phyloP scores from a whole-genome alignment of 1,140 invertebrate genomes.

The Cataglyphis hispanica region DNA sequence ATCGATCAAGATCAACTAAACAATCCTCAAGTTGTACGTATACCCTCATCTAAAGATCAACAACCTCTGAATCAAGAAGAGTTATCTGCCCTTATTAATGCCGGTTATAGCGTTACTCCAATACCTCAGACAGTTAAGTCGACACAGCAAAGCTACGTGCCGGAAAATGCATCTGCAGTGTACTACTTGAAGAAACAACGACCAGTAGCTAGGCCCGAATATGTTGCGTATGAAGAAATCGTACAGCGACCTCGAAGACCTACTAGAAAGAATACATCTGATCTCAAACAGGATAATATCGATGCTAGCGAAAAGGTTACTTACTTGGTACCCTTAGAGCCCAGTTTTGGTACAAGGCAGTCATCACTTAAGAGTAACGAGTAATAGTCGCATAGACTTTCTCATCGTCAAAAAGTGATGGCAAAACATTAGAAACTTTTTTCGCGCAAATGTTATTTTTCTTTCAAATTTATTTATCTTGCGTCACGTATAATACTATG shows the following conservation, averaged over 20 bases:
- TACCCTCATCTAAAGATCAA: slow-evolving; percentile 75
- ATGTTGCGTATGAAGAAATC: slow-evolving; percentile 79
- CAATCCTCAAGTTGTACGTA: slow-evolving; percentile 74
- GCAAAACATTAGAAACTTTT: not conserved
- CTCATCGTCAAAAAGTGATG: slow-evolving; percentile 11
- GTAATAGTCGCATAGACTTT: slow-evolving; percentile 14
- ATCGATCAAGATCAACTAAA: slow-evolving; percentile 79
- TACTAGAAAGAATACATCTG: slow-evolving; percentile 78
- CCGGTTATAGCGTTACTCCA: slow-evolving; percentile 83
- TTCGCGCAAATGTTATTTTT: slow-evolving; percentile 3
- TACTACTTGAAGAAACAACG: slow-evolving; percentile 83
- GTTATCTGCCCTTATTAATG: slow-evolving; percentile 81
- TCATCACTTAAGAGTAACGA: slow-evolving; percentile 66
- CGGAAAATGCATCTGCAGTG: slow-evolving; percentile 74
- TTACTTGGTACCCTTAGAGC: slow-evolving; percentile 82
- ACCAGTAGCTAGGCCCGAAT: slow-evolving; percentile 79
- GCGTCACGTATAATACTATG: too few species aligned
- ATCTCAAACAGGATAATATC: slow-evolving; percentile 78
- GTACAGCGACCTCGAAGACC: slow-evolving; percentile 78
- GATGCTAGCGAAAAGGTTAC: slow-evolving; percentile 83
- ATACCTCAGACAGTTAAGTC: slow-evolving; percentile 77
- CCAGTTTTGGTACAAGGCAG: slow-evolving; percentile 80
- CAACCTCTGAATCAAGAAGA: slow-evolving; percentile 82
- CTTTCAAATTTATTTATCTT: not conserved
- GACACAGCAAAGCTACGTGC: slow-evolving; percentile 71